These are phyloP conservation scores for Marmota monax DNA, from an alignment of 2,113 vertebrate genomes.

Conservation along the genomic window DNA sequence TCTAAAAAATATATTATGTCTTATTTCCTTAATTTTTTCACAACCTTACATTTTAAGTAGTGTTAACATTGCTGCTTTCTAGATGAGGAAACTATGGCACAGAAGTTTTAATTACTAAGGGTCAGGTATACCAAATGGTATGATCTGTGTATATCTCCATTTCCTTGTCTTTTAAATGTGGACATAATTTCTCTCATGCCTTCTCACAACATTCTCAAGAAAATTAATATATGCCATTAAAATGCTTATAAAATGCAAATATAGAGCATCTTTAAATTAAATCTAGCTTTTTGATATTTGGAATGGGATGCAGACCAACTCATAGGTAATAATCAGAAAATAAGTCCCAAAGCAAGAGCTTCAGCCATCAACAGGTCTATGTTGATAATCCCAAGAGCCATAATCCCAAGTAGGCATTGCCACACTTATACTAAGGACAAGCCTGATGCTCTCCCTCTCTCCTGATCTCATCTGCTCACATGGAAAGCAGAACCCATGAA, in stretches of 20 bases:
- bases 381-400: background rate
- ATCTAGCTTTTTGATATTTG: background rate
- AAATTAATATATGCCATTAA: background rate
- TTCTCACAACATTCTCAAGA: background rate
- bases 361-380: background rate
- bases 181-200: background rate
- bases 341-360: background rate
- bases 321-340: background rate
- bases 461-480: background rate
- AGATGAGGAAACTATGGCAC: background rate
- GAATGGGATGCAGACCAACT: background rate
- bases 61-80: background rate
- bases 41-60: background rate
- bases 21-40: constrained; percentile 17
- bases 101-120: background rate
- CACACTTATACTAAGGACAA: background rate
- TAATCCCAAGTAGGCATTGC: background rate
- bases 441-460: background rate
- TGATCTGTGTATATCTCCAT: background rate
- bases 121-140: background rate
- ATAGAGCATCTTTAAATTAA: background rate
- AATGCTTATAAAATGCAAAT: background rate
- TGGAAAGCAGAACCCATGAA: background rate
- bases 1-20: background rate
- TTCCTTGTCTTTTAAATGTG: background rate